Evolutionary conservation across 2,888 invertebrate species (phyloP).

Genomic region (Hirtodrosophila histrioides): DNA sequence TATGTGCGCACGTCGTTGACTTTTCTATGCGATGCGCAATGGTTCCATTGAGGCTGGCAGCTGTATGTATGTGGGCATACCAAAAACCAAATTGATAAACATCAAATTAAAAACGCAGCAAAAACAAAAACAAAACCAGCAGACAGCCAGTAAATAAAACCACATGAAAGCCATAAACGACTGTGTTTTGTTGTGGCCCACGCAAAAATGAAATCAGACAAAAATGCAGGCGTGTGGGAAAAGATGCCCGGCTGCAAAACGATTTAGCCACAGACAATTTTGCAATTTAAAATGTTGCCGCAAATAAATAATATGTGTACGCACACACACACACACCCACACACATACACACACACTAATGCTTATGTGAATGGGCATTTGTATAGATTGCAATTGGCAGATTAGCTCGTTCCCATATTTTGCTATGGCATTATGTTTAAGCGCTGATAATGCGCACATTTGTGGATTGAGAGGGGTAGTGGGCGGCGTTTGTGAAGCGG

Average conservation of each 20-base stretch:
- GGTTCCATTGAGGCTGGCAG: not conserved
- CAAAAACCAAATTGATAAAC: slow-evolving; percentile 58
- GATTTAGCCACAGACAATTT: slow-evolving; percentile 78
- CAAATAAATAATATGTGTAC: slow-evolving; percentile 69
- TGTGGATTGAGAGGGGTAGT: slow-evolving; percentile 11
- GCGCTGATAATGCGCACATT: slow-evolving; percentile 60
- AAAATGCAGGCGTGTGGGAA: slow-evolving; percentile 24
- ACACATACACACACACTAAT: not conserved
- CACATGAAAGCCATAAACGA: slow-evolving; percentile 74
- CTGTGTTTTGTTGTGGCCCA: slow-evolving; percentile 50
- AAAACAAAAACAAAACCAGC: slow-evolving; percentile 25
- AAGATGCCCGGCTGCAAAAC: slow-evolving; percentile 43
- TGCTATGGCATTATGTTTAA: slow-evolving; percentile 51
- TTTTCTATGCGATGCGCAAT: not conserved
- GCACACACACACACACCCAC: slow-evolving; percentile 1
- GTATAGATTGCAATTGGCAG: slow-evolving; percentile 69
- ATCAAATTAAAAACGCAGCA: slow-evolving; percentile 70
- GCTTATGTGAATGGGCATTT: slow-evolving; percentile 24
- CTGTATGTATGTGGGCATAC: slow-evolving; percentile 1
- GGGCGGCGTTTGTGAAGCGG: slow-evolving; percentile 14
- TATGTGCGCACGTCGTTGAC: slow-evolving; percentile 23
- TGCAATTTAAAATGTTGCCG: slow-evolving; percentile 72
- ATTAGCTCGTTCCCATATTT: slow-evolving; percentile 58
- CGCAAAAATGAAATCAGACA: slow-evolving; percentile 46
- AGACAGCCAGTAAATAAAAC: slow-evolving; percentile 62